Conservation (phyloP, 1,140 invertebrate genomes). For the Helicorthomorpha holstii region DNA sequence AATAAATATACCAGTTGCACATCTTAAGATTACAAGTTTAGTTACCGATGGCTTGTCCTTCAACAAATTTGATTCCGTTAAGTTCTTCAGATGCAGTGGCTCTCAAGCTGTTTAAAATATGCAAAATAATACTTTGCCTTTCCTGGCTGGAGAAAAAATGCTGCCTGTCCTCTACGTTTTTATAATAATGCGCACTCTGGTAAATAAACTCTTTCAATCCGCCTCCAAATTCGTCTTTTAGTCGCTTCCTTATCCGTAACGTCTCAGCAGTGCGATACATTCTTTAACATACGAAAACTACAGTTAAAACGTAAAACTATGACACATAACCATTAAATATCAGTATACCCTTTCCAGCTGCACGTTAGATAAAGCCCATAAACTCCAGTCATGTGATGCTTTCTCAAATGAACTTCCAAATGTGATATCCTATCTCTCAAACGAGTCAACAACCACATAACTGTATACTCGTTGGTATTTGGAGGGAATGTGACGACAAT, state of each 20-base stretch:
- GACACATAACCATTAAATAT: too few species aligned
- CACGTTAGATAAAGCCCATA: conserved; percentile 87
- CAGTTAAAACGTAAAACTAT: neutral
- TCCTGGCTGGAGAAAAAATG: conserved; percentile 62
- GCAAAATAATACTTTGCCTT: conserved; percentile 28
- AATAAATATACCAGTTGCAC: neutral
- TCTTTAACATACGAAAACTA: conserved; percentile 18
- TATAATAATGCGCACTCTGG: conserved; percentile 65
- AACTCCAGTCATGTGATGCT: conserved; percentile 65
- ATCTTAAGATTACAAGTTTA: neutral
- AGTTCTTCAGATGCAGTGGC: conserved; percentile 53
- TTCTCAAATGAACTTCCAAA: conserved; percentile 58
- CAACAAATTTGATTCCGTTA: conserved; percentile 39
- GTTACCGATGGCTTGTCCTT: conserved; percentile 45
- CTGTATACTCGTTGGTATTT: conserved; percentile 56
- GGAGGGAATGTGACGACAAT: conserved; percentile 61
- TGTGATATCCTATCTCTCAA: conserved; percentile 46
- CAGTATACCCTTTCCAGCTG: conserved; percentile 31
- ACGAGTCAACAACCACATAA: conserved; percentile 69
- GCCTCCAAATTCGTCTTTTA: conserved; percentile 68
- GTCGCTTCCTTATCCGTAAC: conserved; percentile 60
- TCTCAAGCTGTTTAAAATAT: conserved; percentile 44
- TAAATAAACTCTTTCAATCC: conserved; percentile 81
- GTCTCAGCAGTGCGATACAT: conserved; percentile 78
- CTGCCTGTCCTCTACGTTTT: conserved; percentile 49